These are phyloP conservation scores for Zaprionus gabonicus DNA, from an alignment of 1,140 invertebrate genomes.

Conservation along the genomic window DNA sequence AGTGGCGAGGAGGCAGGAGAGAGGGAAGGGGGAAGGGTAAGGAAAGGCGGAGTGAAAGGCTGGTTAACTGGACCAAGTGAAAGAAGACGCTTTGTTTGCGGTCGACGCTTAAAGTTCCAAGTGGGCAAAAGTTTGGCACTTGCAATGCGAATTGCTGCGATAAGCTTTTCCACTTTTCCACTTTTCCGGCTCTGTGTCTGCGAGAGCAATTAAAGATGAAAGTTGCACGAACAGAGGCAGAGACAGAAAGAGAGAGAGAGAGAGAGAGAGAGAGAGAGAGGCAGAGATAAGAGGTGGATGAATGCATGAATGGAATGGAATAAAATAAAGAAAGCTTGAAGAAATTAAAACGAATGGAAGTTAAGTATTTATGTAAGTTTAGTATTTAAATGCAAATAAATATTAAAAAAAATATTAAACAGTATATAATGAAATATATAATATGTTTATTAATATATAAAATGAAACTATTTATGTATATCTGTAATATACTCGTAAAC, in stretches of 20 bases:
- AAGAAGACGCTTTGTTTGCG: constrained; percentile 53
- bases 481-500: too few species aligned
- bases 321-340: not conserved
- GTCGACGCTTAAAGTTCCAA: constrained; percentile 53
- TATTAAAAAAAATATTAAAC: too few species aligned
- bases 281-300: not conserved
- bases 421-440: too few species aligned
- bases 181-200: constrained; percentile 54
- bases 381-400: too few species aligned
- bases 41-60: not conserved
- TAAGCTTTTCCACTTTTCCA: constrained; percentile 66
- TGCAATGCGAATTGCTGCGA: constrained; percentile 65
- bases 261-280: too few species aligned
- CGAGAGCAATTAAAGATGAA: constrained; percentile 65
- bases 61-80: not conserved
- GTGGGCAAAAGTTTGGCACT: constrained; percentile 55
- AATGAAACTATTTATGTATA: too few species aligned
- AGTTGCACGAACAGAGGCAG: constrained; percentile 32
- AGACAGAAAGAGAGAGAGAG: not conserved
- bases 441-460: too few species aligned
- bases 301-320: not conserved
- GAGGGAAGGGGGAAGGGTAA: not conserved
- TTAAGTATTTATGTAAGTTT: too few species aligned
- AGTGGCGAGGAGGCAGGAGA: not conserved
- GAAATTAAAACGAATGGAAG: too few species aligned